phyloP scores from a whole-genome alignment of 2,113 vertebrate species.

The Hippotragus niger region DNA sequence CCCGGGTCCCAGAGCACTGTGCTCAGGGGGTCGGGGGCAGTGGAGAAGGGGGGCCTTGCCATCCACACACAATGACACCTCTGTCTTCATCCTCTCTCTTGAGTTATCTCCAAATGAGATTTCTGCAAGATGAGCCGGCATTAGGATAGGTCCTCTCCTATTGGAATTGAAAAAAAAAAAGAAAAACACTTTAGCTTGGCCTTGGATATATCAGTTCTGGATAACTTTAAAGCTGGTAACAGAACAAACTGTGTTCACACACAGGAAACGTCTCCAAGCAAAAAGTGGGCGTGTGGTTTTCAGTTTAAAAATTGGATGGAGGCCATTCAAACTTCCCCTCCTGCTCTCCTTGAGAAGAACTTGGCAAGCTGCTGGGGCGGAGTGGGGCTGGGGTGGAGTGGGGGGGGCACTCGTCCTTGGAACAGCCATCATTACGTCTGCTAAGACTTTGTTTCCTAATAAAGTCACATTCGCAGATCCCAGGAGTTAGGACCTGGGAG shows the following conservation, averaged over 20 bases:
- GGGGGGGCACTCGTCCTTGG: background rate
- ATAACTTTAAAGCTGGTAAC: constrained; percentile 43
- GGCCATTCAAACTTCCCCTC: background rate
- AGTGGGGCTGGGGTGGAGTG: background rate
- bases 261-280: constrained; percentile 49
- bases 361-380: background rate
- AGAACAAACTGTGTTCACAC: constrained; percentile 58
- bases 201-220: constrained; percentile 24
- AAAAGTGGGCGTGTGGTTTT: constrained; percentile 44
- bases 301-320: constrained; percentile 21
- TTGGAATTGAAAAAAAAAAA: background rate
- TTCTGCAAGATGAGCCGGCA: background rate
- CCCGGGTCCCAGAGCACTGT: fast-evolving
- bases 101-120: background rate
- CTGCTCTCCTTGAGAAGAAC: background rate
- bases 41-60: too few relatives aligned
- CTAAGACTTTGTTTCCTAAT: background rate
- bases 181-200: background rate
- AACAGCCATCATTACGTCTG: background rate
- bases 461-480: background rate
- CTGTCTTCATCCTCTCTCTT: background rate
- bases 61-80: background rate
- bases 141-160: background rate
- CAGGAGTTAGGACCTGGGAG: background rate
- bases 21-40: background rate